A percentile compares a stretch with the other conserved stretches of the same genome.
Evolutionary conservation across 2,888 invertebrate species (phyloP).

Genomic region (Drosophila cracens): DNA sequence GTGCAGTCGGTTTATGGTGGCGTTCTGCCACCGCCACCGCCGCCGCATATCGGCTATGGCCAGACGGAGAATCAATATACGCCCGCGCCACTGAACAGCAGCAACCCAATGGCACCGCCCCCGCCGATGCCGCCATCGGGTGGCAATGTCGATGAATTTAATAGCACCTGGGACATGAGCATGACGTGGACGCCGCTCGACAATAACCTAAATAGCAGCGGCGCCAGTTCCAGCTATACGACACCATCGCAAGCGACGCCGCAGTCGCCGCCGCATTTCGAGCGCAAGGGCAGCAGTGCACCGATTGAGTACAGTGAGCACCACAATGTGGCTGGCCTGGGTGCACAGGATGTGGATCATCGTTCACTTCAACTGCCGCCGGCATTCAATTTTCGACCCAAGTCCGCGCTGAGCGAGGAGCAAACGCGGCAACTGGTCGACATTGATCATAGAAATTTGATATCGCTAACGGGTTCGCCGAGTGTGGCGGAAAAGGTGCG

Average conservation of each 20-base stretch:
- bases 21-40: slow-evolving; percentile 74
- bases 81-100: slow-evolving; percentile 51
- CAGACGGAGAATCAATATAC: slow-evolving; percentile 78
- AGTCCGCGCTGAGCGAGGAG: slow-evolving; percentile 78
- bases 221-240: slow-evolving; percentile 73
- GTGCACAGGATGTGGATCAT: slow-evolving; percentile 87
- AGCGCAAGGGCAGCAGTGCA: slow-evolving; percentile 86
- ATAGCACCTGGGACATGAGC: slow-evolving; percentile 85
- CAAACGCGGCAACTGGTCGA: slow-evolving; percentile 87
- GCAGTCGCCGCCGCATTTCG: slow-evolving; percentile 89
- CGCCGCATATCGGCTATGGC: slow-evolving; percentile 74
- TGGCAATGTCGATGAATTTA: slow-evolving; percentile 78
- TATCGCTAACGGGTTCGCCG: slow-evolving; percentile 92
- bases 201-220: slow-evolving; percentile 83
- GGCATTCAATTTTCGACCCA: slow-evolving; percentile 83
- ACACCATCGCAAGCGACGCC: slow-evolving; percentile 85
- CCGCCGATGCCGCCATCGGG: slow-evolving; percentile 58
- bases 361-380: slow-evolving; percentile 86
- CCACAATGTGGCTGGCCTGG: slow-evolving; percentile 79
- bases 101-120: slow-evolving; percentile 63
- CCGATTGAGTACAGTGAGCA: slow-evolving; percentile 88
- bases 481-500: slow-evolving; percentile 74
- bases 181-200: slow-evolving; percentile 84
- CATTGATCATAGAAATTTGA: slow-evolving; percentile 93
- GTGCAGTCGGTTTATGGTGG: slow-evolving; percentile 52